Conservation (phyloP, 1,140 invertebrate species). For the Adelges cooleyi region DNA sequence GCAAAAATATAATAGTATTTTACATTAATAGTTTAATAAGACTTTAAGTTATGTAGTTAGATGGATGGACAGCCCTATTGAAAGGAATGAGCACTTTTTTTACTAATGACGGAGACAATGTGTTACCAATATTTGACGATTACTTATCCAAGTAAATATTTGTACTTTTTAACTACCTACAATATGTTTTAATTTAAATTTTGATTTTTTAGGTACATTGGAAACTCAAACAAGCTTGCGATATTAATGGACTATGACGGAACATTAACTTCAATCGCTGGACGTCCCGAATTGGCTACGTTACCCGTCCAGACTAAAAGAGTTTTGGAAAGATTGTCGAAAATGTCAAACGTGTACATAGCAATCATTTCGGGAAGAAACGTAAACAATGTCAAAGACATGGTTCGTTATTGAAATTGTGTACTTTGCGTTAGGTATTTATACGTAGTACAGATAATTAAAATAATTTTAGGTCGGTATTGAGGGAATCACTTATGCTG, state of each 20-base stretch:
- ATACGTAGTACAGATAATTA: neutral
- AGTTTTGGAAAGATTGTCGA: conserved; percentile 66
- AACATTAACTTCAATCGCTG: conserved; percentile 74
- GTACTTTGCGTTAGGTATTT: neutral
- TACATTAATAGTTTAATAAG: too few relatives aligned
- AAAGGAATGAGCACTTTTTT: conserved; percentile 68
- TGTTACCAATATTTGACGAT: conserved; percentile 72
- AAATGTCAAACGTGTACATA: conserved; percentile 77
- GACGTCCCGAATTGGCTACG: conserved; percentile 76
- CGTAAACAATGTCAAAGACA: conserved; percentile 76
- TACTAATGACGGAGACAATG: conserved; percentile 63
- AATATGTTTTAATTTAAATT: neutral
- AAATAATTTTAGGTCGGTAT: conserved; percentile 52
- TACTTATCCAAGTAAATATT: conserved; percentile 59
- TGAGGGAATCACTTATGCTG: conserved; percentile 50
- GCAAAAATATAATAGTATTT: too few relatives aligned
- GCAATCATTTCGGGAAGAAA: conserved; percentile 77
- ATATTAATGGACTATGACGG: conserved; percentile 81
- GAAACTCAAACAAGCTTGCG: conserved; percentile 70
- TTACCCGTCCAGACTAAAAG: conserved; percentile 74
- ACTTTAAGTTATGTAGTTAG: conserved; percentile 80
- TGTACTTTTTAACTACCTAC: neutral
- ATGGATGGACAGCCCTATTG: conserved; percentile 79
- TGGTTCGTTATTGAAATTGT: conserved; percentile 44
- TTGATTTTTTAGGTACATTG: conserved; percentile 61